A percentile compares a stretch with the other conserved stretches of the same genome.
Conservation (phyloP, 2,113 vertebrate genomes). For the Hemibagrus wyckioides region DNA sequence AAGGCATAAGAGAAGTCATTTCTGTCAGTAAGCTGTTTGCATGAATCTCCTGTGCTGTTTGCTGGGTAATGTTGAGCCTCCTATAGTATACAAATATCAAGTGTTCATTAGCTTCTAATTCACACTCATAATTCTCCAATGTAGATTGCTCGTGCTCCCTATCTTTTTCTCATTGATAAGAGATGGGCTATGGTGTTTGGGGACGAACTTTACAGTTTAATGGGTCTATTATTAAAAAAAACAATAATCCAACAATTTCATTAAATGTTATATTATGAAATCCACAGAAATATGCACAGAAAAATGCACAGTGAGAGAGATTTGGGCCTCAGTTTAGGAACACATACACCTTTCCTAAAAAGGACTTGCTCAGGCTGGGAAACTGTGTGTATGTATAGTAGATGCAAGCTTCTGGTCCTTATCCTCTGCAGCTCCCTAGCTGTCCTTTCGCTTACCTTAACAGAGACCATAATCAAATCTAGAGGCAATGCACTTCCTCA, state of each 20-base stretch:
- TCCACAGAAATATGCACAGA: neutral
- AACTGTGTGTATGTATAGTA: constrained; percentile 29
- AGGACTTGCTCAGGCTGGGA: constrained; percentile 23
- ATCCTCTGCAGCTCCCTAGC: constrained; percentile 36
- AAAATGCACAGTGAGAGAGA: constrained; percentile 20
- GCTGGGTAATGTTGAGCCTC: constrained; percentile 2
- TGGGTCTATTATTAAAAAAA: neutral
- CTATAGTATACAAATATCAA: constrained; percentile 18
- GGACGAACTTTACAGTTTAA: constrained; percentile 8
- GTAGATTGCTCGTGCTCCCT: constrained; percentile 16
- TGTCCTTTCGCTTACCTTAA: constrained; percentile 43
- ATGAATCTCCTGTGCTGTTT: neutral
- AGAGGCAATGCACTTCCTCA: constrained; percentile 36
- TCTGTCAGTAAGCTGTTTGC: neutral
- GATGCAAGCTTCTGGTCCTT: constrained; percentile 34
- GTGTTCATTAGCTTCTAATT: constrained; percentile 15
- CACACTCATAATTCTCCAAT: constrained; percentile 20
- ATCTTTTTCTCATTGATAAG: constrained; percentile 15
- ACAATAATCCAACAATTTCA: neutral
- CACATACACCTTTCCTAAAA: constrained; percentile 38
- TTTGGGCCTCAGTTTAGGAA: neutral
- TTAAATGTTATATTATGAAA: neutral
- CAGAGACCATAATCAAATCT: constrained; percentile 36
- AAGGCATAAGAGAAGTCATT: constrained; percentile 30
- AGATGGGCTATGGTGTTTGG: constrained; percentile 28